These are phyloP conservation scores for Sebastes schlegelii DNA, from an alignment of 2,113 vertebrate genomes.

Conservation along the genomic window DNA sequence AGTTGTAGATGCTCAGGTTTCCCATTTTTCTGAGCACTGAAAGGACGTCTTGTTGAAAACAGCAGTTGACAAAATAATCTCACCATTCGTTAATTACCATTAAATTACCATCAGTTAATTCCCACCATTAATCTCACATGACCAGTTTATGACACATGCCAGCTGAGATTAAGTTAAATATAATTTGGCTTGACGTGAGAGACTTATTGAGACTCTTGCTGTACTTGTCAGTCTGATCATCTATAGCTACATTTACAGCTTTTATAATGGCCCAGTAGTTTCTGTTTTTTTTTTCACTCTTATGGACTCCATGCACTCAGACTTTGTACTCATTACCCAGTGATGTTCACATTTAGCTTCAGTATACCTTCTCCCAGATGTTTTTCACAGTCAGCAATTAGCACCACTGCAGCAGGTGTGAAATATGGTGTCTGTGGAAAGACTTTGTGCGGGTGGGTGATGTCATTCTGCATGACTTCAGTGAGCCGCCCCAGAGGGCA, in stretches of 20 bases:
- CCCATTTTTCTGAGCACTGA: not conserved
- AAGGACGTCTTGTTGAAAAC: not conserved
- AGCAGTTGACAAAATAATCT: not conserved
- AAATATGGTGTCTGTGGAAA: slow-evolving; percentile 65
- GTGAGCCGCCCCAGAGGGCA: slow-evolving; percentile 43
- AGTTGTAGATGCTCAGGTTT: not conserved
- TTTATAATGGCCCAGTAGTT: not conserved
- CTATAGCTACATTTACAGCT: not conserved
- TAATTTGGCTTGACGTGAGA: not conserved
- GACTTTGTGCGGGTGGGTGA: slow-evolving; percentile 61
- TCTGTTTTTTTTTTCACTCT: not conserved
- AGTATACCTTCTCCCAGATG: slow-evolving; percentile 25
- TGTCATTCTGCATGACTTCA: slow-evolving; percentile 70
- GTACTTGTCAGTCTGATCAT: slow-evolving; percentile 2
- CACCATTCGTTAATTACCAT: not conserved
- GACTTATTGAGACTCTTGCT: not conserved
- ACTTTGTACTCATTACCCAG: slow-evolving; percentile 11
- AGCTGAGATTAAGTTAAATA: not conserved
- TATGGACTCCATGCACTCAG: not conserved
- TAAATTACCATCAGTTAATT: slow-evolving; percentile 7
- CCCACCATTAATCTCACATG: not conserved
- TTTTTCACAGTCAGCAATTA: slow-evolving; percentile 48
- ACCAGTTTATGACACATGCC: not conserved
- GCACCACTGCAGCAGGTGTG: slow-evolving; percentile 53
- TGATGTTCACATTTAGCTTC: slow-evolving; percentile 20